Evolutionary conservation across 2,113 vertebrate genomes (phyloP).

Genomic region (Odobenus rosmarus): DNA sequence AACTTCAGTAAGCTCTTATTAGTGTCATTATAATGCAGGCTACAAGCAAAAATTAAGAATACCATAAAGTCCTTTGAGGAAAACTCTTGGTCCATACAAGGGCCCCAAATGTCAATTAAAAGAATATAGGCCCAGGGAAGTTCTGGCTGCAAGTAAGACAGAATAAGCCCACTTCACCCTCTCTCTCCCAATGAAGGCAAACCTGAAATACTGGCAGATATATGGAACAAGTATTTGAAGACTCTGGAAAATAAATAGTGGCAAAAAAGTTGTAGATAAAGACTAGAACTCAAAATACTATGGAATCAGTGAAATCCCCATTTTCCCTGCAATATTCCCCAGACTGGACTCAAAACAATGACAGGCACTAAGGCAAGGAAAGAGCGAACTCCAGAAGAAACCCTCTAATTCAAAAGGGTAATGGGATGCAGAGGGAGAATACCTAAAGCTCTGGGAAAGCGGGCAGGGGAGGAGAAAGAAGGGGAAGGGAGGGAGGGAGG

Average conservation of each 20-base stretch:
- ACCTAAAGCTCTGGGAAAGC: not conserved
- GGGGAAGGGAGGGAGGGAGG: not conserved
- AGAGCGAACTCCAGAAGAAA: not conserved
- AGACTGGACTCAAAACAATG: not conserved
- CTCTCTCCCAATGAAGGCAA: not conserved
- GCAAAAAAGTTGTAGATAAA: not conserved
- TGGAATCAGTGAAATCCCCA: not conserved
- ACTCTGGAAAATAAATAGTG: not conserved
- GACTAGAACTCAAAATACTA: constrained; percentile 18
- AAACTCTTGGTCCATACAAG: not conserved
- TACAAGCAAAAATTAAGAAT: not conserved
- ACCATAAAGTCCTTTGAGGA: not conserved
- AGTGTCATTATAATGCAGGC: not conserved
- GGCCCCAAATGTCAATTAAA: not conserved
- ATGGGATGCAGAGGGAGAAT: not conserved
- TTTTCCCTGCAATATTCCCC: not conserved
- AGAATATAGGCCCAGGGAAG: not conserved
- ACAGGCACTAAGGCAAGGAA: not conserved
- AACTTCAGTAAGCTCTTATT: not conserved
- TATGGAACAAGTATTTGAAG: not conserved
- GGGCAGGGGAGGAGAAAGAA: not conserved
- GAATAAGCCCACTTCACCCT: not conserved
- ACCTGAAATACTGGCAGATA: not conserved
- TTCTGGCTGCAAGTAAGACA: not conserved
- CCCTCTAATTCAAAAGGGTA: not conserved